Base-by-base conservation (phyloP, 2,888 invertebrate genomes). In the Chrysopilus asiliformis region DNA sequence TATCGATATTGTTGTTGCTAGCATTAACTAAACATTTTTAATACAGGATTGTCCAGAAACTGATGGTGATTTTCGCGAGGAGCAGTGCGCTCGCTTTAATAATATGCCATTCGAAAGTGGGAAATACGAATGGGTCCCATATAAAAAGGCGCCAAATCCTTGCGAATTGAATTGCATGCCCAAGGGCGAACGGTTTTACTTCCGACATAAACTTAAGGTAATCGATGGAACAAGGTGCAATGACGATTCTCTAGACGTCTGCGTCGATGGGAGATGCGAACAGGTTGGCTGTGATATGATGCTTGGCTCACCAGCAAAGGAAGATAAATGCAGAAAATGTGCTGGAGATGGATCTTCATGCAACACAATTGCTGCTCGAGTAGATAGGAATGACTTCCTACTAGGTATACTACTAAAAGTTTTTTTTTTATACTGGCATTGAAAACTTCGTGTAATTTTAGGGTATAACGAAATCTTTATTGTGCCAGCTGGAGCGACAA, bases 161-260 rank as follows among this genome's bases (percentile, higher is more conserved):
- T 98, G 97, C 62, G 91, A 94, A 60, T 67, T 97, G 51, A 91
- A 90, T 65, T 97, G 97, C 65, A 89, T 87, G 82, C 93, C 95
- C 1, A 74, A 74, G 42, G 84, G 83, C 2, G 89, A 89, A 56
- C 71, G 86, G 43, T 91, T 95, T 66, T 94, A 93, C 67, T 87
- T 83, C 65, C 72, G 85, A 13, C 87, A 90, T 55, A 78, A 76
- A 48, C 66, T 72, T 43, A 76, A 79, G 58, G 82, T 95, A 45
- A 69, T 77, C 43, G 81, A 97, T 68, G 80, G 90, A 26, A 90
- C 87, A 29, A 69, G 78, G 48, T 85, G 90, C 61, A 76, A 75
- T 52, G 75, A 85, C 41, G 83, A 85, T 52, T 75, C 76, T 25
- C 74, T 82, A 49, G 87, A 95, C 55, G 83, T 97, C 47, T 98